Base-by-base conservation (phyloP, 2,113 vertebrate species). In the Dromiciops gliroides region DNA sequence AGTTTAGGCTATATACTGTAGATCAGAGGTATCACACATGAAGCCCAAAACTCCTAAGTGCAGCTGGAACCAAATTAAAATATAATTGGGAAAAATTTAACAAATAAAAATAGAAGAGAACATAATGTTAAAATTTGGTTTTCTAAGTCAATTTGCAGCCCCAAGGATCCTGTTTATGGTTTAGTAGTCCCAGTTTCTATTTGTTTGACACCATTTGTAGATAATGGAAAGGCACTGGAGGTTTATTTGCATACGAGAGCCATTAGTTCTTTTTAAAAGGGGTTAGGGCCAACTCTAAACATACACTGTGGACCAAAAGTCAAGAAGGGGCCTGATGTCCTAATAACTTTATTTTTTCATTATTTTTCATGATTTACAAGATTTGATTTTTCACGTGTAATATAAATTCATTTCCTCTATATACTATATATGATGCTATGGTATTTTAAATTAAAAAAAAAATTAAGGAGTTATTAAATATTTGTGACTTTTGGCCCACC, bases 231-330 rank as follows among this genome's bases (percentile, higher is more conserved):
- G n/a, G 1, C n/a, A 83, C n/a, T 44, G n/a, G 67, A 83, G 67
- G 19, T 16, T 94, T 95, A 26, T 92, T 94, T 91, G 91, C 28
- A 44, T 91, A 67, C 37, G 67, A 44, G 50, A 26, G 48, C 92
- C 44, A 91, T 53, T 44, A 50, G 92, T 91, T 51, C 44, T 94
- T 0, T 67, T 60, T 93, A 48, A 47, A 89, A 89, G 0, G 0
- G 8, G 5, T 7, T 44, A 47, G 24, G 47, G 5, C 90, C 16
- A 50, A 37, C 23, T 91, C 10, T 31, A 48, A 25, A 14, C 75
- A 56, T 0, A n/a, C 2, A 16, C 25, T n/a, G n/a, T n/a, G n/a
- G n/a, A n/a, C n/a, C n/a, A n/a, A n/a, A n/a, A n/a, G n/a, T n/a
- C n/a, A n/a, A n/a, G n/a, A n/a, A n/a, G n/a, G n/a, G n/a, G n/a